These are phyloP conservation scores for Conops quadrifasciatus DNA, from an alignment of 2,888 invertebrate genomes.

Conservation along the genomic window DNA sequence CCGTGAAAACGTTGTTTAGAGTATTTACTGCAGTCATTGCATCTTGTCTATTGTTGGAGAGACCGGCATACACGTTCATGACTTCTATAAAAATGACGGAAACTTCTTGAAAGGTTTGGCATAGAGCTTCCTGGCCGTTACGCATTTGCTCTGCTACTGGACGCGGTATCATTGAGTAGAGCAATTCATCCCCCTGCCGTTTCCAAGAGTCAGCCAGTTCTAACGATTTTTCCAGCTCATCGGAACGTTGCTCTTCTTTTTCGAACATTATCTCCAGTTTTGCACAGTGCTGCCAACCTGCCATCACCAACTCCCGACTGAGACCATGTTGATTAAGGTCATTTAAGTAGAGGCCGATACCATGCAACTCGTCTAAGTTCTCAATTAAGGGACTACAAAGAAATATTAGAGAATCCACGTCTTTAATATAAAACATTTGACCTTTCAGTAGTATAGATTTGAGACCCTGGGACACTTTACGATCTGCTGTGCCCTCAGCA, in stretches of 20 bases:
- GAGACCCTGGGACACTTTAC: conserved; percentile 52
- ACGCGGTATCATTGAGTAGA: conserved; percentile 93
- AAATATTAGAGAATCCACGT: conserved; percentile 83
- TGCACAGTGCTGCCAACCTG: conserved; percentile 86
- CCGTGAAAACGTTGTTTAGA: conserved; percentile 86
- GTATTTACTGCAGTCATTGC: conserved; percentile 84
- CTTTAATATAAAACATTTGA: conserved; percentile 83
- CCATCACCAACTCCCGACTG: conserved; percentile 82
- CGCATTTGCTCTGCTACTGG: conserved; percentile 83
- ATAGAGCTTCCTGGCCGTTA: conserved; percentile 79
- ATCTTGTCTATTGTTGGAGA: conserved; percentile 62
- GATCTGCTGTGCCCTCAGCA: conserved; percentile 48
- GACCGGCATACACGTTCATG: conserved; percentile 59
- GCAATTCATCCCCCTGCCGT: conserved; percentile 81
- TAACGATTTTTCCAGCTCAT: conserved; percentile 80
- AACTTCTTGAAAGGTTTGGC: conserved; percentile 72
- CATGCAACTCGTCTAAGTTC: conserved; percentile 82
- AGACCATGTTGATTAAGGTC: conserved; percentile 87
- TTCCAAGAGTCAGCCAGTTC: conserved; percentile 85
- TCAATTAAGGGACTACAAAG: conserved; percentile 90
- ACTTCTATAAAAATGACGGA: conserved; percentile 64
- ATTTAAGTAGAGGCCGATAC: conserved; percentile 80
- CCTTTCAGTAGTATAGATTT: conserved; percentile 81
- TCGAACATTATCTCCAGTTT: conserved; percentile 83
- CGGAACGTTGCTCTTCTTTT: conserved; percentile 80